Evolutionary conservation across 2,888 invertebrate species (phyloP), one percentile per base, ranked within the genome.

Genomic region (Smittia sp.): DNA sequence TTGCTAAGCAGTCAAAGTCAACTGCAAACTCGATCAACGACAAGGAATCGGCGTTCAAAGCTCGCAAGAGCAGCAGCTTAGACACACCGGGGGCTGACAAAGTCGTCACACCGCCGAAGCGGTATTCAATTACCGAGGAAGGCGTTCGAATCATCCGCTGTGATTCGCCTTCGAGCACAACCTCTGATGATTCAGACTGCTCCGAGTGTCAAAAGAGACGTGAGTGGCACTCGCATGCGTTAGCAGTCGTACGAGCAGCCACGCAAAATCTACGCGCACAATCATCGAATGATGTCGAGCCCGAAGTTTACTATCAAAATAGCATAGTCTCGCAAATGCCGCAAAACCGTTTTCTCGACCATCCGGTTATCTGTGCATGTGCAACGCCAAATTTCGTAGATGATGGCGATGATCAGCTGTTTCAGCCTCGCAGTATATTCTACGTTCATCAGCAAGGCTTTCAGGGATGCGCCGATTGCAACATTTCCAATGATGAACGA

Each of bases 301-400:
- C 63, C 11, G 72, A 72, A 32, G 72, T 72, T 24, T 38, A 84
- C 84, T 73, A 73, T 46, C 65, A 63, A 18, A 73, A 73, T 27
- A 63, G 46, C 32, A 27, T 65, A 63, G 41, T 65, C 20, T 46
- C 52, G 41, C 73, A 73, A 85, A 90, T 90, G 90, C 90, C 90
- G 85, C 89, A 89, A 78, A 88, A 89, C 86, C 86, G 89, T 80
- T 78, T 85, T 79, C 78, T 84, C 80, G 83, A 84, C 81, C 75
- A 85, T 84, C 86, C 88, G 85, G 87, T 87, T 83, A 87, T 89
- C 84, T 90, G 90, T 85, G 87, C 85, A 84, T 90, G 89, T 85
- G 86, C 89, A 83, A 87, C 87, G 82, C 85, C 84, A 74, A 83
- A 84, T 75, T 76, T 79, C 74, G 81, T 58, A 85, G 80, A 89